phyloP scores from a whole-genome alignment of 2,888 invertebrate genomes.

The Lochmaea capreae region DNA sequence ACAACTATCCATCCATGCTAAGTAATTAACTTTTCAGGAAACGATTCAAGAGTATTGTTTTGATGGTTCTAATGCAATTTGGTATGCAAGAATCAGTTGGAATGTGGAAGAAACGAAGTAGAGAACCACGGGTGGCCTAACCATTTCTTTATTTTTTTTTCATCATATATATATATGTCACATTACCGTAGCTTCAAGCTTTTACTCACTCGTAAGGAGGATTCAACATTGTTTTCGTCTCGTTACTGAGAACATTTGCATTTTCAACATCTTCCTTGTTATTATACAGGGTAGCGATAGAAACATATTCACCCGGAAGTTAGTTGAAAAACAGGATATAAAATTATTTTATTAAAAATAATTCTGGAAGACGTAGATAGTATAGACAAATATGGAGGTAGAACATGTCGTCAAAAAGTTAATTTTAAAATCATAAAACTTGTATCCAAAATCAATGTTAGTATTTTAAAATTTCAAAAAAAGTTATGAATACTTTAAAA shows the following conservation, averaged over 20 bases:
- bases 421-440: too few relatives aligned
- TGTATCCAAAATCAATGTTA: too few relatives aligned
- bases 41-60: slow-evolving; percentile 15
- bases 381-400: too few relatives aligned
- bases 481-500: too few relatives aligned
- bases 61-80: slow-evolving; percentile 50
- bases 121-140: slow-evolving; percentile 52
- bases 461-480: too few relatives aligned
- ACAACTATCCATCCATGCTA: not conserved
- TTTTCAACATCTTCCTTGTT: slow-evolving; percentile 31
- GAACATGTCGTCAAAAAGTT: too few relatives aligned
- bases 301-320: not conserved
- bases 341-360: too few relatives aligned
- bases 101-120: slow-evolving; percentile 50
- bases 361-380: too few relatives aligned
- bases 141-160: slow-evolving; percentile 35
- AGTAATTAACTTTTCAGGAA: not conserved
- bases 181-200: slow-evolving; percentile 38
- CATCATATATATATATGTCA: slow-evolving; percentile 33
- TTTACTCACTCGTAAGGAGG: slow-evolving; percentile 23
- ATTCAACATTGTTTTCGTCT: slow-evolving; percentile 39
- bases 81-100: slow-evolving; percentile 54
- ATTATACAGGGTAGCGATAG: not conserved
- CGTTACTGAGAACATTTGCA: slow-evolving; percentile 36
- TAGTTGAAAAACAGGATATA: too few relatives aligned